Evolutionary conservation across 2,113 vertebrate species (phyloP).

Genomic region (Brevimyrus niger): DNA sequence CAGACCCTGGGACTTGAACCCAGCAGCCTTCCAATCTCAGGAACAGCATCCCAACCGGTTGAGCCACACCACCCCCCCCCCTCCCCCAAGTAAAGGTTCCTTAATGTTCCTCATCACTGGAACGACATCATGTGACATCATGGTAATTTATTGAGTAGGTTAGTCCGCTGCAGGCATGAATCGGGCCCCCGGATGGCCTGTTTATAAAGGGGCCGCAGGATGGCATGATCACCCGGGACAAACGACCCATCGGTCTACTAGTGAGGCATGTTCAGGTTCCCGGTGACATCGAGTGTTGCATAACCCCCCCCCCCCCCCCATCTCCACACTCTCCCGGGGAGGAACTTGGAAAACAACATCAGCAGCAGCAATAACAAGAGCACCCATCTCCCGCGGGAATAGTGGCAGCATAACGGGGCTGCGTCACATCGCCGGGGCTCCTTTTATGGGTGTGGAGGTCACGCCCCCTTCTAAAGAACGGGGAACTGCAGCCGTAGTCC

Average conservation of each 20-base stretch:
- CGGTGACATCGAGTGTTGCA: constrained; percentile 29
- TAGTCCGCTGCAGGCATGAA: background rate
- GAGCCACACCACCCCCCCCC: background rate
- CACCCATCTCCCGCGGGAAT: constrained; percentile 37
- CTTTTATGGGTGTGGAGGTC: background rate
- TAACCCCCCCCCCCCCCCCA: constrained; percentile 20
- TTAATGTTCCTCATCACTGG: background rate
- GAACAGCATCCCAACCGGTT: background rate
- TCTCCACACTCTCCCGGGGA: constrained; percentile 11
- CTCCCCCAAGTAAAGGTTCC: background rate
- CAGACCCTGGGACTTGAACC: background rate
- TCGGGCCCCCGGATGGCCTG: background rate
- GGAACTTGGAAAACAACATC: constrained; percentile 23
- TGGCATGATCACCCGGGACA: background rate
- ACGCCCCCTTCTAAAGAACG: background rate
- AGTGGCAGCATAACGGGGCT: constrained; percentile 47
- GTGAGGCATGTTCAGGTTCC: constrained; percentile 14
- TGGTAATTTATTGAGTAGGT: background rate
- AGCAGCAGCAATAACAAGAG: background rate
- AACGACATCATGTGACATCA: background rate
- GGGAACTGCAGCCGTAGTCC: background rate
- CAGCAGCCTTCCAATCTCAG: background rate
- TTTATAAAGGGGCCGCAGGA: background rate
- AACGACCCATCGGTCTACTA: background rate
- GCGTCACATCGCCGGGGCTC: constrained; percentile 23